These are phyloP conservation scores for Eristalinus aeneus DNA, from an alignment of 2,888 invertebrate species.

Conservation along the genomic window DNA sequence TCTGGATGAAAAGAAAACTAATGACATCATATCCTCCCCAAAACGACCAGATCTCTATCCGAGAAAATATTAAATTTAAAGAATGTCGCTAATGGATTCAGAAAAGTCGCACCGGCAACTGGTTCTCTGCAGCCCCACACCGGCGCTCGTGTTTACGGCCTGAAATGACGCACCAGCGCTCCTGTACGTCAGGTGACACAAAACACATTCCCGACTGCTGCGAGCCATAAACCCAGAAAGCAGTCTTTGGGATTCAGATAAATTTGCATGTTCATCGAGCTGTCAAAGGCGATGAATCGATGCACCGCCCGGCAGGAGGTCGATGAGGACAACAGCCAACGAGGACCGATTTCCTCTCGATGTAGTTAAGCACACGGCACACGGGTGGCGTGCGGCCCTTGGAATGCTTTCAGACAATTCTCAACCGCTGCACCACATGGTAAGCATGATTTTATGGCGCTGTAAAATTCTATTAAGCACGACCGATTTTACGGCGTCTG, in stretches of 20 bases:
- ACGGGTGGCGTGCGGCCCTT: not conserved
- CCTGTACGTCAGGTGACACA: not conserved
- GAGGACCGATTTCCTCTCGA: not conserved
- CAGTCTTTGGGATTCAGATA: not conserved
- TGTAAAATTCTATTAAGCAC: not conserved
- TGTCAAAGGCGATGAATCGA: not conserved
- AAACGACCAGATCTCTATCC: too few species aligned
- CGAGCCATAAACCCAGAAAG: not conserved
- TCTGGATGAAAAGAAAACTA: not conserved
- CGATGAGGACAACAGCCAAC: not conserved
- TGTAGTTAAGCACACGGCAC: not conserved
- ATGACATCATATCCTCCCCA: not conserved
- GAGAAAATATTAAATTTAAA: not conserved
- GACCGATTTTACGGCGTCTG: not conserved
- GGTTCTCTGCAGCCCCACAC: too few species aligned
- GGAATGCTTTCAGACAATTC: not conserved
- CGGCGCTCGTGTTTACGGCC: not conserved
- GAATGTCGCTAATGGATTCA: not conserved
- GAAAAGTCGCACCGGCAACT: not conserved
- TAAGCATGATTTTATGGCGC: not conserved
- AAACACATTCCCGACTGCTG: not conserved
- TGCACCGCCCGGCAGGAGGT: not conserved
- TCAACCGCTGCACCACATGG: not conserved
- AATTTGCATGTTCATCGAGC: not conserved
- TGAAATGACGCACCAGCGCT: not conserved